Evolutionary conservation across 2,113 vertebrate genomes (phyloP).

Genomic region (Trinectes maculatus): DNA sequence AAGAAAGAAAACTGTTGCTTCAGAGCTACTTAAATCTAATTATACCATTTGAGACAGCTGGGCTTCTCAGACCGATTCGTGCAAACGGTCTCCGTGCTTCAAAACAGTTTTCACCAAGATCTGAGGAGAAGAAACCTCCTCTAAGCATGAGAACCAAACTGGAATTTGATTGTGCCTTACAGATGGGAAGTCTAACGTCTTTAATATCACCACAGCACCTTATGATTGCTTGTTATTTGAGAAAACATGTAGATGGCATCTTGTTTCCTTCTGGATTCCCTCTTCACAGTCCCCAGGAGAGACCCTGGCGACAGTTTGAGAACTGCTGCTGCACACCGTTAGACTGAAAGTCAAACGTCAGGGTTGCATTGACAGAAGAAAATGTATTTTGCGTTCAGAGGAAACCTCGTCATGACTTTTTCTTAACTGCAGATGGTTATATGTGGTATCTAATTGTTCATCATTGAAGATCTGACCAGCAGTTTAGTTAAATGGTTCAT

Average conservation of each 20-base stretch:
- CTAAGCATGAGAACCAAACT: no score
- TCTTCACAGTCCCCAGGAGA: not conserved
- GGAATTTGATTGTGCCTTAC: constrained; percentile 7
- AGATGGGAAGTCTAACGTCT: constrained; percentile 25
- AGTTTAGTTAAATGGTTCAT: no score
- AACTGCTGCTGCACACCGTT: not conserved
- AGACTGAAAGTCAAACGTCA: not conserved
- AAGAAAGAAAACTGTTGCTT: constrained; percentile 40
- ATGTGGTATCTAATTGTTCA: not conserved
- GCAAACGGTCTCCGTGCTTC: constrained; percentile 2
- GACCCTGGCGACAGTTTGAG: constrained; percentile 26
- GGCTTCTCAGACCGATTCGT: not conserved
- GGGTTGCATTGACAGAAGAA: not conserved
- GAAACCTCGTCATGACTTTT: not conserved
- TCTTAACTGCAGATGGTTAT: not conserved
- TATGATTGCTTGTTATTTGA: not conserved
- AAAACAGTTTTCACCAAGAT: not conserved
- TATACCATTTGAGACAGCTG: constrained; percentile 35
- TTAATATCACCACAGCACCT: not conserved
- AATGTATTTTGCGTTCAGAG: not conserved
- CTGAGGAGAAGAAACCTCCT: not conserved
- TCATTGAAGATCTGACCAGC: no score
- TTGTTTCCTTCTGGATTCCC: not conserved
- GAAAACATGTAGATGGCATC: not conserved
- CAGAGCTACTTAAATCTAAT: constrained; percentile 45